Conservation (phyloP, 2,113 vertebrate species). For the Heteronetta atricapilla region DNA sequence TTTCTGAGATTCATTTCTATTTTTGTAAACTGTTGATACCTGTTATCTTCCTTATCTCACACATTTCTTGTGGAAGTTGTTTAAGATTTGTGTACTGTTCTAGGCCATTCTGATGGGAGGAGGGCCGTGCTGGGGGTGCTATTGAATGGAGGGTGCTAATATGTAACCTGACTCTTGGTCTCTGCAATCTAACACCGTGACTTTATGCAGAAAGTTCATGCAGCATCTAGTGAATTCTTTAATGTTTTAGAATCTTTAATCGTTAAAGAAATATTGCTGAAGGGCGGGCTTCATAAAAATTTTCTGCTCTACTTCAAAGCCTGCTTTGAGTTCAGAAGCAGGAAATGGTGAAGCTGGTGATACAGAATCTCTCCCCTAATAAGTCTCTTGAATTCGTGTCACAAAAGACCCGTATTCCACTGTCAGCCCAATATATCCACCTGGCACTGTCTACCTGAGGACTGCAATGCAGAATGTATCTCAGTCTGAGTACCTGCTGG, state of each 20-base stretch:
- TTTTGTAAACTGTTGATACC: not conserved
- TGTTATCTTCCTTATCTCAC: not conserved
- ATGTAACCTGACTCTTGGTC: not conserved
- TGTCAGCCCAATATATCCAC: not conserved
- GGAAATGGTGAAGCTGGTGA: not conserved
- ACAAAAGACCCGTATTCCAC: not conserved
- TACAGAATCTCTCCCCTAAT: not conserved
- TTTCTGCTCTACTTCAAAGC: not conserved
- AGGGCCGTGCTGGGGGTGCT: not conserved
- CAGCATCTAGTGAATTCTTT: not conserved
- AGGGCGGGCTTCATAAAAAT: not conserved
- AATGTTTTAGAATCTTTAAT: not conserved
- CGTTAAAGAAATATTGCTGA: not conserved
- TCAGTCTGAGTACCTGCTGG: not conserved
- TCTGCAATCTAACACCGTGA: not conserved
- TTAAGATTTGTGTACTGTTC: not conserved
- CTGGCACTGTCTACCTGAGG: not conserved
- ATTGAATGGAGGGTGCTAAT: not conserved
- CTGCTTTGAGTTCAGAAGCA: not conserved
- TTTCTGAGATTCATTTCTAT: not conserved
- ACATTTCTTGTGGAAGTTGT: not conserved
- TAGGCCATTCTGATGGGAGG: not conserved
- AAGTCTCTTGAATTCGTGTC: not conserved
- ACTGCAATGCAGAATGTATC: not conserved
- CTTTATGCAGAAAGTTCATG: not conserved